Evolutionary conservation across 2,797 vertebrate species (phyloP), one percentile per base, ranked within the genome.

Genomic region (Pipistrellus pygmaeus): DNA sequence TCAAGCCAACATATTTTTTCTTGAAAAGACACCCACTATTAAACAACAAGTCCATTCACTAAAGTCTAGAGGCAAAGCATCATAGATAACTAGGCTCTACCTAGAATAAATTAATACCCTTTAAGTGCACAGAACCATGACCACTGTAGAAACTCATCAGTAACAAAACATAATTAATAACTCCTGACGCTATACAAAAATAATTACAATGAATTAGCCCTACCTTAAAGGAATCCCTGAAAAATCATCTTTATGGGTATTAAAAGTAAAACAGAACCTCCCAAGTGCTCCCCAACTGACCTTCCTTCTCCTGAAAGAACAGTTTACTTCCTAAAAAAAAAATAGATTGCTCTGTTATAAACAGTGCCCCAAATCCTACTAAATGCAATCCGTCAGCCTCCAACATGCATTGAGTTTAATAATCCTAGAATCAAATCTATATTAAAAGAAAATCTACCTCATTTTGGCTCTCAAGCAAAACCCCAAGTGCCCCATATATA

Each of bases 391-490:
- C 30, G 25, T 41, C 51, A 94, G 44, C 41, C 51, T 95, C 85
- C 44, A 87, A 90, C 44, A 92, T 55, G 23, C 53, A 91, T 48
- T 68, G 23, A 46, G 27, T 92, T 97, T 95, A 89, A 95, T 89
- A 93, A 93, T 95, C 95, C 77, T 96, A 77, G 66, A 95, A 94
- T 94, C 53, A 95, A 95, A 96, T 95, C 80, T 69, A 86, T 44
- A 89, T 87, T 96, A 94, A 91, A 97, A 95, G 83, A 96, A 96
- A 93, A 95, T 90, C 71, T 91, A 94, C 35, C n/a, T 95, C 62
- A 72, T 92, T 92, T 93, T 88, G 66, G 91, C 78, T 92, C 78
- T 88, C 75, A 92, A 55, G 48, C 75, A 96, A 97, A 94, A 85
- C 51, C 85, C 48, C 73, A 92, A 83, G 64, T 89, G 78, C 46